Percentiles rank a stretch among this genome's conserved stretches.
These are phyloP conservation scores for Drosophila cracens DNA, from an alignment of 2,888 invertebrate species.

Conservation along the genomic window DNA sequence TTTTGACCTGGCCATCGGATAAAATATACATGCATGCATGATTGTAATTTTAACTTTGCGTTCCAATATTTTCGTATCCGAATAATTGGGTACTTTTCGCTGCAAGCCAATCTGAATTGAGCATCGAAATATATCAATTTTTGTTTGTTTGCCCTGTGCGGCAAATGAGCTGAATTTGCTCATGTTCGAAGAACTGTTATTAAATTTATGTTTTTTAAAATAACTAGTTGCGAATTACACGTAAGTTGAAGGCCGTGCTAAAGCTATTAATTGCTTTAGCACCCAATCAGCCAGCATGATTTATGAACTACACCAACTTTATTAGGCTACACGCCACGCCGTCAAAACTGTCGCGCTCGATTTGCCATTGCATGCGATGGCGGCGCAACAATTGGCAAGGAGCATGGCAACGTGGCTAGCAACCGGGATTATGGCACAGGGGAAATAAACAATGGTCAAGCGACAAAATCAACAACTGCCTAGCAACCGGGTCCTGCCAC, in stretches of 20 bases:
- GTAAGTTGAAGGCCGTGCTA: neutral
- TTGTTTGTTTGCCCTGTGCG: neutral
- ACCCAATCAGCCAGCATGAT: conserved; percentile 36
- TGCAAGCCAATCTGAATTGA: neutral
- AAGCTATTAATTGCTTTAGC: conserved; percentile 35
- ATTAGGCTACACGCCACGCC: conserved; percentile 16
- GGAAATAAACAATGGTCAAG: conserved; percentile 54
- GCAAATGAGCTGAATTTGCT: neutral
- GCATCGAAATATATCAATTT: neutral
- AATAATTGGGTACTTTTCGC: neutral
- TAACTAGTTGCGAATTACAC: neutral
- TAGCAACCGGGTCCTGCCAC: conserved; percentile 65
- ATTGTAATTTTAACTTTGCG: neutral
- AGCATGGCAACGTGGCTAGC: conserved; percentile 55
- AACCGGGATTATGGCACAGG: conserved; percentile 60
- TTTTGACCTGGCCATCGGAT: neutral
- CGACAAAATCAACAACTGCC: conserved; percentile 70
- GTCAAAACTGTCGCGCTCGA: conserved; percentile 38
- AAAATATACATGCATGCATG: neutral
- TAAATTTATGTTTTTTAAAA: neutral
- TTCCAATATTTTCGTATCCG: neutral
- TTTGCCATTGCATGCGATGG: conserved; percentile 28
- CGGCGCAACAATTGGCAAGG: conserved; percentile 59
- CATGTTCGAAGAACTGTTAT: neutral
- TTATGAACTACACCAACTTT: conserved; percentile 33